These are phyloP conservation scores for Planiliza haematocheilus DNA, from an alignment of 2,113 vertebrate genomes.

Conservation along the genomic window DNA sequence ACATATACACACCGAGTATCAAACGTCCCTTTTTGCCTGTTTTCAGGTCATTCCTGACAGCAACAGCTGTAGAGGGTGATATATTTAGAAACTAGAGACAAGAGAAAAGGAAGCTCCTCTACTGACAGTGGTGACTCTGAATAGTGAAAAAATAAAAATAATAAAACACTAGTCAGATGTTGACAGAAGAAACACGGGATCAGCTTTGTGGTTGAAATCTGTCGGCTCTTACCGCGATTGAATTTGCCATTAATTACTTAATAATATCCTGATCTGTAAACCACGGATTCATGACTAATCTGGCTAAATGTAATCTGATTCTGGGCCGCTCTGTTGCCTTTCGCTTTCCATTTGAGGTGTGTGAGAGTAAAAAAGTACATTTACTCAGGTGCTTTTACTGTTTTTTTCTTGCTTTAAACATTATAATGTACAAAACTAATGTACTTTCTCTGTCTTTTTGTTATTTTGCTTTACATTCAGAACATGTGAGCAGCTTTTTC, in stretches of 20 bases:
- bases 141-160: slow-evolving; percentile 8
- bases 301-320: too few species aligned
- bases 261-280: slow-evolving; percentile 27
- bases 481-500: neutral
- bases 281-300: slow-evolving; percentile 29
- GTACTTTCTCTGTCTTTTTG: neutral
- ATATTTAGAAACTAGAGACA: slow-evolving; percentile 68
- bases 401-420: neutral
- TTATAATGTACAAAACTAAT: too few species aligned
- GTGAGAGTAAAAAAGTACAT: neutral
- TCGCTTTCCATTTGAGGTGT: slow-evolving; percentile 9
- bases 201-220: slow-evolving; percentile 19
- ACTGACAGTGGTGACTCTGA: slow-evolving; percentile 21
- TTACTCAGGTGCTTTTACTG: neutral
- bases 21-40: slow-evolving; percentile 58
- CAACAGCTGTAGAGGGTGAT: slow-evolving; percentile 66
- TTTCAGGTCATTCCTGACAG: slow-evolving; percentile 73
- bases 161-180: slow-evolving; percentile 1
- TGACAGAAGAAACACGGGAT: slow-evolving; percentile 13
- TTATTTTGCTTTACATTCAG: neutral
- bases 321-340: neutral
- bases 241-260: slow-evolving; percentile 11
- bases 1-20: slow-evolving; percentile 61
- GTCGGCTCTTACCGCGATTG: slow-evolving; percentile 29
- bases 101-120: slow-evolving; percentile 41